A percentile compares a stretch with the other conserved stretches of the same genome.
Conservation (phyloP, 2,113 vertebrate species). For the Callipepla squamata region DNA sequence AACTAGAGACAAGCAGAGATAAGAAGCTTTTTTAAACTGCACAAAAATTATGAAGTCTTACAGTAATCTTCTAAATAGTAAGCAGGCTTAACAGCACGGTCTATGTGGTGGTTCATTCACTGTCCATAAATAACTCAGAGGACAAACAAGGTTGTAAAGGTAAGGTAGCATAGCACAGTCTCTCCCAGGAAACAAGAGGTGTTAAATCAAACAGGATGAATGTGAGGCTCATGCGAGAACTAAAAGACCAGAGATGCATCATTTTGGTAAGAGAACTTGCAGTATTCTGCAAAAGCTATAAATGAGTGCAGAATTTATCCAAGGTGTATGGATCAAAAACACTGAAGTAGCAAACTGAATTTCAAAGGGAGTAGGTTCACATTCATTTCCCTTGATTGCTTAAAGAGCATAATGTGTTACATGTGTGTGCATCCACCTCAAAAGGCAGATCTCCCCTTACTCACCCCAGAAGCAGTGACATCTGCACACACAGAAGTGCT, state of each 20-base stretch:
- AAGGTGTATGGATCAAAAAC: background rate
- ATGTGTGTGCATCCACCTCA: rapidly evolving
- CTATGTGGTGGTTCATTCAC: background rate
- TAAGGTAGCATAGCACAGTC: rapidly evolving
- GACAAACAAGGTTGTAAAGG: background rate
- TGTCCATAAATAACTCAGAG: background rate
- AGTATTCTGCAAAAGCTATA: background rate
- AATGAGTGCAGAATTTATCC: background rate
- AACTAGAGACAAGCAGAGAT: background rate
- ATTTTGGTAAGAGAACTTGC: background rate
- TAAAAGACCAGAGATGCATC: background rate
- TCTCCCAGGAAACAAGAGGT: background rate
- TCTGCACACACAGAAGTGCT: background rate
- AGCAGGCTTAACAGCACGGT: background rate
- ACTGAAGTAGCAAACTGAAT: background rate
- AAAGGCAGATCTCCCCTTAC: background rate
- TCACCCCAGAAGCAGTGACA: background rate
- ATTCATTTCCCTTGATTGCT: background rate
- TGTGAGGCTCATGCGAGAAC: background rate
- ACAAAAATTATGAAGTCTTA: background rate
- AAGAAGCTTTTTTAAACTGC: background rate
- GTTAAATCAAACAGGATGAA: background rate
- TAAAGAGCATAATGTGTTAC: background rate
- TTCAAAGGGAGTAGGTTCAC: background rate
- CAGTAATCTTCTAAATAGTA: background rate